Evolutionary conservation across 2,888 invertebrate genomes (phyloP), one percentile per base, ranked within the genome.

Genomic region (Harmothoe impar): DNA sequence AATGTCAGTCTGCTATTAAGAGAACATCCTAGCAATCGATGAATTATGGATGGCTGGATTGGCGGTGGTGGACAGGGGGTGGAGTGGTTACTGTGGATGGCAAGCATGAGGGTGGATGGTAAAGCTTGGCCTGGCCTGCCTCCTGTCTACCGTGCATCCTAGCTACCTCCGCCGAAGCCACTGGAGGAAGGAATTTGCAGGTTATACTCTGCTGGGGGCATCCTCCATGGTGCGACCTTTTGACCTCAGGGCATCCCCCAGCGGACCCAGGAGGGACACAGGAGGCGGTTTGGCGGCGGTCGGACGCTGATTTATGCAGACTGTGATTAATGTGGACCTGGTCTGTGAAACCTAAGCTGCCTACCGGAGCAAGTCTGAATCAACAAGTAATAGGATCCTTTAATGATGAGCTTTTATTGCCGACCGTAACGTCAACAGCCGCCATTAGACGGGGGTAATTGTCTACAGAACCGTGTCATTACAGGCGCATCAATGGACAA

Each of bases 1-100:
- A 86, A 86, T 86, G 86, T 86, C 86, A 86, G 54, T 0, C 25
- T 86, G 86, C 86, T 86, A 86, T 86, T 86, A 86, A 86, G 86
- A 31, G 86, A 23, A 31, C 86, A 54, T 54, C 54, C 31, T 51
- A 31, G 52, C 33, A 56, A 31, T 86, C 81, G 29, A 86, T 86
- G 86, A 54, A 86, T 54, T 86, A 86, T 86, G 54, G 56, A 86
- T 86, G 33, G 52, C 35, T 81, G 43, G 81, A 35, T 81, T 0
- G 33, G 81, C 3, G 5, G 77, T 1, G 43, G 43, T 35, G 43
- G 81, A 20, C 43, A 43, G 10, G 33, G 43, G 33, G 43, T 43
- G 81, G 81, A 17, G n/a, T n/a, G n/a, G n/a, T n/a, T n/a, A n/a
- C n/a, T n/a, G n/a, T n/a, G n/a, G n/a, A n/a, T n/a, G n/a, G n/a